phyloP scores from a whole-genome alignment of 2,113 vertebrate species.

The Scolopax mira region DNA sequence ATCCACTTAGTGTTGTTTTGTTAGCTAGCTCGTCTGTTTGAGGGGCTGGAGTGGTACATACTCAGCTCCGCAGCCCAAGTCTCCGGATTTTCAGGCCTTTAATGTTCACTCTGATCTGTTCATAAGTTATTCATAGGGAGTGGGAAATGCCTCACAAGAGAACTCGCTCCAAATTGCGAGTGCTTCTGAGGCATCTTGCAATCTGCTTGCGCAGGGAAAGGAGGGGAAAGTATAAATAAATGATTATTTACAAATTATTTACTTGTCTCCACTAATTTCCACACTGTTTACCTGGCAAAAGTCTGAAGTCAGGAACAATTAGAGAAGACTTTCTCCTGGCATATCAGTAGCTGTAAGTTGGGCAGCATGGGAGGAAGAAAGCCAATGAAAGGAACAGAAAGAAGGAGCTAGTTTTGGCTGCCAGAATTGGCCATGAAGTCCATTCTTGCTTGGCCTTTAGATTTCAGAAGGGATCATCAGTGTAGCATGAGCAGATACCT shows the following conservation, averaged over 20 bases:
- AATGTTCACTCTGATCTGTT: slow-evolving; percentile 53
- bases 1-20: not conserved
- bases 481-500: not conserved
- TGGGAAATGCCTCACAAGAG: slow-evolving; percentile 52
- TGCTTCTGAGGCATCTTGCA: slow-evolving; percentile 31
- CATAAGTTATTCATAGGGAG: slow-evolving; percentile 58
- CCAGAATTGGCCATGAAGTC: not conserved
- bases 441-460: not conserved
- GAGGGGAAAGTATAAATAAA: slow-evolving; percentile 63
- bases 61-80: not conserved
- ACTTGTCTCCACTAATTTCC: slow-evolving; percentile 60
- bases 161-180: not conserved
- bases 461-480: not conserved
- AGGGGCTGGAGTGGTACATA: not conserved
- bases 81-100: slow-evolving; percentile 34
- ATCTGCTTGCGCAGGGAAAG: slow-evolving; percentile 45
- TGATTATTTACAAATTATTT: slow-evolving; percentile 66
- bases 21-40: not conserved
- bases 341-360: not conserved
- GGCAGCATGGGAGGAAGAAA: not conserved
- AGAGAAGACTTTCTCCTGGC: not conserved
- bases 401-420: not conserved
- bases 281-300: slow-evolving; percentile 35
- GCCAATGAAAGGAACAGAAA: not conserved
- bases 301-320: slow-evolving; percentile 28